Evolutionary conservation across 2,113 vertebrate genomes (phyloP).

Genomic region (Abramis brama): DNA sequence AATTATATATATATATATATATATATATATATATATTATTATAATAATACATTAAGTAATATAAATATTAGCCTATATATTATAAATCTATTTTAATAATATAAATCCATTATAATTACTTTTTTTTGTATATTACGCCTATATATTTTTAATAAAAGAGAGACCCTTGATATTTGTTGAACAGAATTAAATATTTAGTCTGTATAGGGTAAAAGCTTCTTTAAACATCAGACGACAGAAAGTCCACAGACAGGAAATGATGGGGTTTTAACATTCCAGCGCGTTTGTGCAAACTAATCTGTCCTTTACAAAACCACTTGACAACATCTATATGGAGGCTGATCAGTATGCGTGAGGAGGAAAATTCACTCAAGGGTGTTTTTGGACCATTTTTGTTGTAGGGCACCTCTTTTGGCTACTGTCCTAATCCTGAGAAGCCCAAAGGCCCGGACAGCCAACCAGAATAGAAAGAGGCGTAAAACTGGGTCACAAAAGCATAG

Average conservation of each 20-base stretch:
- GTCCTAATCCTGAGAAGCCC: constrained; percentile 36
- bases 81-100: too few species aligned
- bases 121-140: too few species aligned
- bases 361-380: background rate
- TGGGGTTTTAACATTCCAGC: background rate
- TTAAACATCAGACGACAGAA: background rate
- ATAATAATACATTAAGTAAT: too few species aligned
- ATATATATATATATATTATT: background rate
- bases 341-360: constrained; percentile 38
- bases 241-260: background rate
- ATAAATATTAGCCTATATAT: too few species aligned
- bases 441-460: background rate
- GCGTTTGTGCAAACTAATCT: background rate
- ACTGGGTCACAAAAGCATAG: constrained; percentile 31
- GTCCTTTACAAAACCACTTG: background rate
- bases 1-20: background rate
- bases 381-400: constrained; percentile 15
- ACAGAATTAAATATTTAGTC: background rate
- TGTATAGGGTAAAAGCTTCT: background rate
- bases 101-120: too few species aligned
- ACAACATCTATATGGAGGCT: background rate
- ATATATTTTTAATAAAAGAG: background rate
- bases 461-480: constrained; percentile 1
- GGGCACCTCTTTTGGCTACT: constrained; percentile 35
- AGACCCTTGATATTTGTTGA: background rate